Conservation (phyloP, 2,113 vertebrate species). For the Spea multiplicata region DNA sequence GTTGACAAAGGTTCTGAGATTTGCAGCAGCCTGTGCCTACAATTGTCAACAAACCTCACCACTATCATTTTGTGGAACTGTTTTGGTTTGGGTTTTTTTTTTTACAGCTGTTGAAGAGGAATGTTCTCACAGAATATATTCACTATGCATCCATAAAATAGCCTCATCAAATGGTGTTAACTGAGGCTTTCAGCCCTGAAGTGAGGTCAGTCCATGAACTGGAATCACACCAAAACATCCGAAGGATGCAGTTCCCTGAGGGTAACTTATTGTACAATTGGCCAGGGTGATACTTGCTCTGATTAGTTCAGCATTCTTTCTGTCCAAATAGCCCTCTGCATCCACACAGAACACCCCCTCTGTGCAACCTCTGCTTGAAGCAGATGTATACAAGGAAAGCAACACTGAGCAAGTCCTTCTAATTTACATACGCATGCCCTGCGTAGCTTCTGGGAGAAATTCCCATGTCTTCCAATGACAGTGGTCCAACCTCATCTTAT, state of each 20-base stretch:
- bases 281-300: slow-evolving; percentile 22
- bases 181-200: slow-evolving; percentile 19
- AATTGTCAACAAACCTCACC: neutral
- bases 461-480: slow-evolving; percentile 34
- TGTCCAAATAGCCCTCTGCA: slow-evolving; percentile 22
- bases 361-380: slow-evolving; percentile 3
- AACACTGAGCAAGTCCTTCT: slow-evolving; percentile 26
- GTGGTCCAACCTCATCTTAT: slow-evolving; percentile 22
- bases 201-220: slow-evolving; percentile 8
- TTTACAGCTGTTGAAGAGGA: slow-evolving; percentile 40
- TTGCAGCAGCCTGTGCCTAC: neutral
- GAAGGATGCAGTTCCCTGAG: slow-evolving; percentile 27
- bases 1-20: no score
- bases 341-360: slow-evolving; percentile 30
- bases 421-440: slow-evolving; percentile 19
- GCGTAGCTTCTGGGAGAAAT: slow-evolving; percentile 17
- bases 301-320: slow-evolving; percentile 43
- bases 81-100: neutral
- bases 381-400: slow-evolving; percentile 31
- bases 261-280: slow-evolving; percentile 14
- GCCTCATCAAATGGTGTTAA: slow-evolving; percentile 40
- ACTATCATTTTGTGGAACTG: neutral
- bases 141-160: slow-evolving; percentile 37
- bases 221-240: slow-evolving; percentile 35
- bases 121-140: slow-evolving; percentile 39